A percentile compares a stretch with the other conserved stretches of the same genome.
Evolutionary conservation across 2,113 vertebrate genomes (phyloP).

Genomic region (Sapajus apella): DNA sequence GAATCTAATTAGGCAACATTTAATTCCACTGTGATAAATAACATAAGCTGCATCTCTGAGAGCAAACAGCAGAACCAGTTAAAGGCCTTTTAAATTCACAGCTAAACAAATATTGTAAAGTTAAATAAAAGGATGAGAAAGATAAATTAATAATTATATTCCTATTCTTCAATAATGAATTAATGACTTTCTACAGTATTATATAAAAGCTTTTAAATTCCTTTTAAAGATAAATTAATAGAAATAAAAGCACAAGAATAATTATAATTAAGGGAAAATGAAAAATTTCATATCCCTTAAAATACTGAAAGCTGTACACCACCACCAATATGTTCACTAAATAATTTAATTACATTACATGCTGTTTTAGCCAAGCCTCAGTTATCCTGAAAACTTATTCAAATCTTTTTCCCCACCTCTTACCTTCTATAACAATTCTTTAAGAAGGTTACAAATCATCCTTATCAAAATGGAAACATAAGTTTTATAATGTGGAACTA

Average conservation of each 20-base stretch:
- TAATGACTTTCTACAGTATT: not conserved
- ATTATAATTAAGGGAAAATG: not conserved
- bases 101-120: not conserved
- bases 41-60: not conserved
- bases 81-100: not conserved
- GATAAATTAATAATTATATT: not conserved
- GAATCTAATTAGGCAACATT: not conserved
- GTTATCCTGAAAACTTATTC: not conserved
- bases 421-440: not conserved
- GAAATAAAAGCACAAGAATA: conserved; percentile 4
- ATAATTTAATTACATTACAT: not conserved
- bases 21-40: not conserved
- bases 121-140: not conserved
- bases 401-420: not conserved
- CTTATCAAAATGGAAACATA: not conserved
- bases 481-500: not conserved
- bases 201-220: not conserved
- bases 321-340: not conserved
- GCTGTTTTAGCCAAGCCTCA: not conserved
- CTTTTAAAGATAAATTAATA: conserved; percentile 9
- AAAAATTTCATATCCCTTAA: not conserved
- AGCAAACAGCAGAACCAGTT: not conserved
- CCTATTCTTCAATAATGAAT: not conserved
- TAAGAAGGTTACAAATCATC: not conserved
- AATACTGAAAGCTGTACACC: not conserved